These are phyloP conservation scores for Apodemia hepburni DNA, from an alignment of 2,888 invertebrate genomes.

Conservation along the genomic window DNA sequence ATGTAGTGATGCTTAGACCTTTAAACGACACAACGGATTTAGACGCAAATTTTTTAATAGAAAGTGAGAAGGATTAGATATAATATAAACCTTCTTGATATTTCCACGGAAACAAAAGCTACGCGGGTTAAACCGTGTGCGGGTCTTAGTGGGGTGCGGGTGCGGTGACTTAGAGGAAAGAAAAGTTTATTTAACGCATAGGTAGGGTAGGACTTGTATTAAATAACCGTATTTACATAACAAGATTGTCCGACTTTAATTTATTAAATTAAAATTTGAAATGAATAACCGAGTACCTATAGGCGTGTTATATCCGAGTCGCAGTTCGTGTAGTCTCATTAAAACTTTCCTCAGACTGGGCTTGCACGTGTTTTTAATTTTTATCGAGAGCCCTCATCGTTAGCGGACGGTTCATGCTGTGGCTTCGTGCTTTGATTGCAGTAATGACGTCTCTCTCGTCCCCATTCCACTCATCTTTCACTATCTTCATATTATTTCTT, in stretches of 20 bases:
- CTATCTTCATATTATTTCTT: constrained; percentile 71
- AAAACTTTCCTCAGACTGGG: constrained; percentile 78
- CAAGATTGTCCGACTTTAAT: neutral
- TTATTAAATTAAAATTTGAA: constrained; percentile 3
- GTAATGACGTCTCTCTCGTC: constrained; percentile 72
- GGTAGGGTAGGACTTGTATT: no score
- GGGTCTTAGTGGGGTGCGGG: no score
- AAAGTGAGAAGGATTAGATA: no score
- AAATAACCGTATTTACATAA: neutral
- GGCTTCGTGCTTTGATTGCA: constrained; percentile 76
- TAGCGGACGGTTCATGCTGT: constrained; percentile 54
- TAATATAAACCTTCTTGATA: no score
- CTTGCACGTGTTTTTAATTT: constrained; percentile 80
- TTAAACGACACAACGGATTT: no score
- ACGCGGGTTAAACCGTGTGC: no score
- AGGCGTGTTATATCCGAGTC: constrained; percentile 44
- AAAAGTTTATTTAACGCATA: no score
- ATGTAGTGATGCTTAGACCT: no score
- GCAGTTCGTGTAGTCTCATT: constrained; percentile 71
- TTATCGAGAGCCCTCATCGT: constrained; percentile 79
- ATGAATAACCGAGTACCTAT: constrained; percentile 26
- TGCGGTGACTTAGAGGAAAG: no score
- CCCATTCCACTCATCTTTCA: constrained; percentile 53
- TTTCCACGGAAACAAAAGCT: no score
- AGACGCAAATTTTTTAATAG: no score